phyloP scores from a whole-genome alignment of 2,888 invertebrate genomes.

The Plutella xylostella region DNA sequence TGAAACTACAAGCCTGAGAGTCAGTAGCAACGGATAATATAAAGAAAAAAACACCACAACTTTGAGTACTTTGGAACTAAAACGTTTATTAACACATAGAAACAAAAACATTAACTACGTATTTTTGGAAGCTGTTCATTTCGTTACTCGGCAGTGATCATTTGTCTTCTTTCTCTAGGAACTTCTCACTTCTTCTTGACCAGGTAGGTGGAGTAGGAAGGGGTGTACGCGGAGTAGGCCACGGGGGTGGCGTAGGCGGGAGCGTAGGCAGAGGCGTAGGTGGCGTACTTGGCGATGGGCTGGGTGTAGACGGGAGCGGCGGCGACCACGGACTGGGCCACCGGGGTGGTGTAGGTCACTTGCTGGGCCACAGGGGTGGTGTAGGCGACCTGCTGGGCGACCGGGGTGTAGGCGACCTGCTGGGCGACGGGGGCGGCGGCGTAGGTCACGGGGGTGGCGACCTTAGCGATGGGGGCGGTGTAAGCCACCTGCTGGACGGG shows the following conservation, averaged over 20 bases:
- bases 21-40: too few relatives aligned
- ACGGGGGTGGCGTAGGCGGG: slow-evolving; percentile 4
- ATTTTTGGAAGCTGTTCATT: not conserved
- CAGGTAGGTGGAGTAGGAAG: slow-evolving; percentile 9
- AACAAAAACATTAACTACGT: not conserved
- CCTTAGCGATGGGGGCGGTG: slow-evolving; percentile 14
- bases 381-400: too few relatives aligned
- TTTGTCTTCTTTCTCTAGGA: too few relatives aligned
- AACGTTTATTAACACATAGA: not conserved
- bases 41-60: too few relatives aligned
- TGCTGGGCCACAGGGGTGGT: slow-evolving; percentile 14
- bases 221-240: slow-evolving; percentile 16
- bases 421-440: not conserved
- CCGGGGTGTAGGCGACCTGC: slow-evolving; percentile 10
- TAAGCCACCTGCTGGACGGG: too few relatives aligned
- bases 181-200: slow-evolving; percentile 1
- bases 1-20: too few relatives aligned
- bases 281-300: not conserved
- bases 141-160: not conserved
- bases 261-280: slow-evolving; percentile 6
- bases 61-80: not conserved
- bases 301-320: slow-evolving; percentile 5
- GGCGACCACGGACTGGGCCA: slow-evolving; percentile 3
- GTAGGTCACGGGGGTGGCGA: slow-evolving; percentile 15
- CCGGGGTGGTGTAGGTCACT: slow-evolving; percentile 4